Percentiles rank a stretch among this genome's conserved stretches.
phyloP scores from a whole-genome alignment of 2,888 invertebrate genomes.

The Chorisops tibialis region DNA sequence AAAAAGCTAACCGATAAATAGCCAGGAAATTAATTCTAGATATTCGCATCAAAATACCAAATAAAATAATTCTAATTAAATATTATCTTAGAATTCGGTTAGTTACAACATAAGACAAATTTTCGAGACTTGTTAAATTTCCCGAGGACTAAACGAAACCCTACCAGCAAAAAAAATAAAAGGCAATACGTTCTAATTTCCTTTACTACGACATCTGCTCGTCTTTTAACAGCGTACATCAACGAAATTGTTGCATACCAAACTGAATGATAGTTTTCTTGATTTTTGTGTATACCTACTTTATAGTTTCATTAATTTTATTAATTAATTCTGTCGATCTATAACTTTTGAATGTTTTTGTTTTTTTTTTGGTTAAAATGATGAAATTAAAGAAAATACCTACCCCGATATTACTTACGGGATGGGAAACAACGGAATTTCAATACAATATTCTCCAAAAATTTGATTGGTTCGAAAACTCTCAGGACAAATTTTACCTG shows the following conservation, averaged over 20 bases:
- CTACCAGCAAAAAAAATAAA: conserved; percentile 1
- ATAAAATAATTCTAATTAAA: conserved; percentile 15
- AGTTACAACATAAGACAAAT: background rate
- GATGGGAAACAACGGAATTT: conserved; percentile 29
- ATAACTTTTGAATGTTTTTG: too few species aligned
- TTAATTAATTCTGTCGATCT: too few species aligned
- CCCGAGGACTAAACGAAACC: conserved; percentile 8
- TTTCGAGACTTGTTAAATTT: background rate
- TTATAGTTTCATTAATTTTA: too few species aligned
- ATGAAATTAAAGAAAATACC: conserved; percentile 36
- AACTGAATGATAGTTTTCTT: too few species aligned
- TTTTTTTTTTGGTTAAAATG: conserved; percentile 5
- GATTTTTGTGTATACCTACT: too few species aligned
- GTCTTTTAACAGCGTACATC: background rate
- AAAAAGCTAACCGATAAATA: too few species aligned
- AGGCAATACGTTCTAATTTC: background rate
- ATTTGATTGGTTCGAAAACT: conserved; percentile 25
- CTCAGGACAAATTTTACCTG: conserved; percentile 51
- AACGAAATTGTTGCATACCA: too few species aligned
- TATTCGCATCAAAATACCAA: background rate
- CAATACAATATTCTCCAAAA: conserved; percentile 26
- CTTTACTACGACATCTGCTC: background rate
- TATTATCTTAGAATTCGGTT: conserved; percentile 8
- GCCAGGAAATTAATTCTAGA: too few species aligned
- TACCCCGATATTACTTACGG: conserved; percentile 41